phyloP scores from a whole-genome alignment of 2,888 invertebrate species.

The Pammene fasciana region DNA sequence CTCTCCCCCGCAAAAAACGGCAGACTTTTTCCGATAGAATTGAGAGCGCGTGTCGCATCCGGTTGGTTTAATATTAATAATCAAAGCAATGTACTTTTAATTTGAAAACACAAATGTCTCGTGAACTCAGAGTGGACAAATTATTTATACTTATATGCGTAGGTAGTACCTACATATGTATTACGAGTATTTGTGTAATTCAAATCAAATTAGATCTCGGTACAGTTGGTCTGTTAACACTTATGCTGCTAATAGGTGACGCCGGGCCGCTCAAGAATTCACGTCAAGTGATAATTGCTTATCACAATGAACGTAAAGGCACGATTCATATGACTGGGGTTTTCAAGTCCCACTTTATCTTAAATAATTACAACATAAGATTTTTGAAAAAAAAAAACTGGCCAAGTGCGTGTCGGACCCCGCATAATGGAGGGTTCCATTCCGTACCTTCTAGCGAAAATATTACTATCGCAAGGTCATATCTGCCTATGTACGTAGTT shows the following conservation, averaged over 20 bases:
- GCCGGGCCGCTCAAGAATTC: constrained; percentile 26
- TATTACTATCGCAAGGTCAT: no score
- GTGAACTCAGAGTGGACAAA: not conserved
- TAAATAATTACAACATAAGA: not conserved
- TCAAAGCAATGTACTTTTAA: not conserved
- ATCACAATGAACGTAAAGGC: constrained; percentile 27
- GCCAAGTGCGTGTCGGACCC: no score
- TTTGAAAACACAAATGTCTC: not conserved
- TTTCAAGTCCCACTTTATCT: not conserved
- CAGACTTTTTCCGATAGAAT: no score
- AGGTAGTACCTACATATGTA: not conserved
- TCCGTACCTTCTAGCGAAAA: no score
- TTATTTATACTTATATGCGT: not conserved
- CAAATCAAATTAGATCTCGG: constrained; percentile 23
- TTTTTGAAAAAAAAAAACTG: no score
- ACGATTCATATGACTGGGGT: constrained; percentile 8
- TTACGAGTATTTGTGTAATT: constrained; percentile 10
- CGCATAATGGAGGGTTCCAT: no score
- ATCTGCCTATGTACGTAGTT: no score
- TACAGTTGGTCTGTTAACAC: constrained; percentile 29
- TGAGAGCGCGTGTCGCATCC: no score
- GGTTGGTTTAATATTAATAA: no score
- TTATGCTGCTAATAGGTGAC: constrained; percentile 25
- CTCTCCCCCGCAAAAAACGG: no score
- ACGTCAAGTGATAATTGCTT: constrained; percentile 23